Evolutionary conservation across 1,140 invertebrate genomes (phyloP), one percentile per base, ranked within the genome.

Genomic region (Conopomorpha cramerella): DNA sequence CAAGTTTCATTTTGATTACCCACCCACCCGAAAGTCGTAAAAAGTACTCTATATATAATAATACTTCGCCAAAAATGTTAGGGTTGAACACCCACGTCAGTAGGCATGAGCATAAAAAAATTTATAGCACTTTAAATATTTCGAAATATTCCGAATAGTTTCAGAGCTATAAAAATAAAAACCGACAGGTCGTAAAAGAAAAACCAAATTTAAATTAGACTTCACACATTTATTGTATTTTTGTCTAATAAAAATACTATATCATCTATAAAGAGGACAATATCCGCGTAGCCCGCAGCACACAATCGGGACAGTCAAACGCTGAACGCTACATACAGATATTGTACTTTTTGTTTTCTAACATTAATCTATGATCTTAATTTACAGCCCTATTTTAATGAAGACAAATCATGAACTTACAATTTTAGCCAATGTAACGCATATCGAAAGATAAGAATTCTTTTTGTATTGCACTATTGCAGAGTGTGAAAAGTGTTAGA

Each of bases 171-270:
- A 15, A 40, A 43, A 26, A 28, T 18, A 41, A 36, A 8, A 16
- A 30, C 25, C 10, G 17, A 14, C 23, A 26, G 17, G 29, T 23
- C 27, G 26, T 33, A 3, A 18, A 17, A 35, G 43, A 42, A 52
- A 50, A 46, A 35, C 52, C 55, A 58, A 30, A 43, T 18, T 36
- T 26, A 12, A 38, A 43, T 43, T 70, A 63, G 70, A 74, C 67
- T 74, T 74, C 70, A 74, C 70, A 74, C 70, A 72, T 72, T 74
- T 74, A 72, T 74, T 74, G 66, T 74, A 74, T 74, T 74, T 71
- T 66, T 64, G 65, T 74, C 70, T 74, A 74, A 70, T 74, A 74
- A 74, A 74, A 74, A 74, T 74, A 74, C 67, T 72, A 68, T 71
- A 67, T 70, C 46, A 60, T 68, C 11, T n/a, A n/a, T n/a, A n/a